Evolutionary conservation across 2,797 vertebrate genomes (phyloP), one percentile per base, ranked within the genome.

Genomic region (Ibycter americanus): DNA sequence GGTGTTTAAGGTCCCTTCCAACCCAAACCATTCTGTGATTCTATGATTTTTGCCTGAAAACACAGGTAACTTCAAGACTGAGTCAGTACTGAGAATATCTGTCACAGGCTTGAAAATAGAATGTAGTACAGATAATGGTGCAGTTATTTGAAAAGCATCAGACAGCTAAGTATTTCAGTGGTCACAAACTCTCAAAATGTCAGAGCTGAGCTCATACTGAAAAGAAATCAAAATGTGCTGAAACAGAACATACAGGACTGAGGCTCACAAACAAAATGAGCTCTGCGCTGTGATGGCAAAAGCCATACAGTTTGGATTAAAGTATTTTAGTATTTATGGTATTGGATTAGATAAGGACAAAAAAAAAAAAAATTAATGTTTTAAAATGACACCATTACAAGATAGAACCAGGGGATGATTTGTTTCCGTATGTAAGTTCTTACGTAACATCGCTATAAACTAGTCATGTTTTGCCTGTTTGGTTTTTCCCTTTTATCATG

Each of bases 31-130:
- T 42, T 42, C 42, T 42, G 7, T 42, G 42, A 42, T 42, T 42
- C 42, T 42, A 42, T 42, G 42, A n/a, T 21, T 88, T 95, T 93
- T 88, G 54, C 77, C 66, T 81, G 65, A 93, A 96, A 96, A 89
- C 17, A 6, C 12, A 14, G 91, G 80, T 65, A 52, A 73, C 93
- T 91, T 90, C 63, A 71, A 58, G 58, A 86, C 67, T 70, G 72
- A 95, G 63, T 85, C 91, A 56, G 59, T 80, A 52, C 59, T 52
- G 79, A 86, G 82, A 90, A 65, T 90, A 65, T 78, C 77, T 79
- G 77, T 76, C 49, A 61, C 52, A 81, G 78, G 62, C 21, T 86
- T 78, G 73, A 78, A 74, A 80, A 81, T 6, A 68, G 77, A 78
- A 47, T 12, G 3, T 70, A 67, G 86, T 61, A 34, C 70, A 81